These are phyloP conservation scores for Pseudonaja textilis DNA, from an alignment of 2,113 vertebrate genomes.

Conservation along the genomic window DNA sequence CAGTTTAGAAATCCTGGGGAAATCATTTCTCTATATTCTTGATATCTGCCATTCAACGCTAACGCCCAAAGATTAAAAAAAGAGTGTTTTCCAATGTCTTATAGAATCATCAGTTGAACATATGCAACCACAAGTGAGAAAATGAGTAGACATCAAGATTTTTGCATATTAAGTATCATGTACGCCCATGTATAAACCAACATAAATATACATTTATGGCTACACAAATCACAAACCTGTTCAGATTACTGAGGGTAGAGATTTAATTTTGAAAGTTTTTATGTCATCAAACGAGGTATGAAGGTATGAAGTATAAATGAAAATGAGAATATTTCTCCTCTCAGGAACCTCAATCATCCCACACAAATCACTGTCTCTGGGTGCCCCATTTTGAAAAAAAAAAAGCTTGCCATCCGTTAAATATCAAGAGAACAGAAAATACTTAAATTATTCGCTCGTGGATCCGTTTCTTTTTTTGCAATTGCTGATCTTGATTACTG, in stretches of 20 bases:
- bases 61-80: not conserved
- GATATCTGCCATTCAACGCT: not conserved
- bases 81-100: not conserved
- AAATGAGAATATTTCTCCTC: not conserved
- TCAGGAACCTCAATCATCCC: not conserved
- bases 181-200: not conserved
- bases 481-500: not conserved
- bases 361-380: not conserved
- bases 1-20: not conserved
- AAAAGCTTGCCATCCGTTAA: not conserved
- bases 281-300: not conserved
- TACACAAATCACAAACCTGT: not conserved
- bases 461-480: no score
- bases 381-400: not conserved
- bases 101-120: not conserved
- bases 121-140: not conserved
- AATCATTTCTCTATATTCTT: not conserved
- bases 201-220: not conserved
- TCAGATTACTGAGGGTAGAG: not conserved
- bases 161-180: not conserved
- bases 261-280: not conserved
- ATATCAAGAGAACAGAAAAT: not conserved
- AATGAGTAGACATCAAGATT: not conserved
- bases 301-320: not conserved
- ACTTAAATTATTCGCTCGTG: not conserved